Evolutionary conservation across 2,113 vertebrate species (phyloP).

Genomic region (Hyla sarda): DNA sequence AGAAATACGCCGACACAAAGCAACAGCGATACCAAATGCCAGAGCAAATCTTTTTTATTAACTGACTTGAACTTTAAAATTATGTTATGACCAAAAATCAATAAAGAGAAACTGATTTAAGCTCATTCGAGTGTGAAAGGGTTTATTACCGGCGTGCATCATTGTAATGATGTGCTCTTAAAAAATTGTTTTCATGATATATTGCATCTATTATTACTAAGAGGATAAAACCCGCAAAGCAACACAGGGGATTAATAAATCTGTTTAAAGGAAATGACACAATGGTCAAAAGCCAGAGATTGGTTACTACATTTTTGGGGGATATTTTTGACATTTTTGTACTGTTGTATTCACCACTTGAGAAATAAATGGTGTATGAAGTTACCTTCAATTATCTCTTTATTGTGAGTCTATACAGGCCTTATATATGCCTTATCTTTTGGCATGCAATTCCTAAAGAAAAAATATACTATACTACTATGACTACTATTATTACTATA

Average conservation of each 20-base stretch:
- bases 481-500: neutral
- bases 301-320: slow-evolving; percentile 15
- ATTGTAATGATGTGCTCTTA: slow-evolving; percentile 87
- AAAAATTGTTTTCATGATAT: slow-evolving; percentile 87
- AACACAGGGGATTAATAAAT: slow-evolving; percentile 83
- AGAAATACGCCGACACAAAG: slow-evolving; percentile 39
- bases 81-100: slow-evolving; percentile 89
- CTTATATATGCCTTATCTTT: neutral
- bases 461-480: neutral
- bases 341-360: neutral
- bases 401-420: neutral
- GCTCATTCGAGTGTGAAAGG: slow-evolving; percentile 85
- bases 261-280: slow-evolving; percentile 78
- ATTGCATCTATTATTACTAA: slow-evolving; percentile 86
- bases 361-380: neutral
- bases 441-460: neutral
- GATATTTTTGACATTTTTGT: slow-evolving; percentile 4
- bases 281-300: slow-evolving; percentile 69
- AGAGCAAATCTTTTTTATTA: slow-evolving; percentile 83
- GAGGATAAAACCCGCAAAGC: slow-evolving; percentile 84
- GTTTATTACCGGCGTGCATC: slow-evolving; percentile 85
- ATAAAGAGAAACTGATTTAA: slow-evolving; percentile 90
- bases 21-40: slow-evolving; percentile 63
- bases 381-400: neutral
- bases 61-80: slow-evolving; percentile 89